Evolutionary conservation across 2,113 vertebrate species (phyloP).

Genomic region (Verasper variegatus): DNA sequence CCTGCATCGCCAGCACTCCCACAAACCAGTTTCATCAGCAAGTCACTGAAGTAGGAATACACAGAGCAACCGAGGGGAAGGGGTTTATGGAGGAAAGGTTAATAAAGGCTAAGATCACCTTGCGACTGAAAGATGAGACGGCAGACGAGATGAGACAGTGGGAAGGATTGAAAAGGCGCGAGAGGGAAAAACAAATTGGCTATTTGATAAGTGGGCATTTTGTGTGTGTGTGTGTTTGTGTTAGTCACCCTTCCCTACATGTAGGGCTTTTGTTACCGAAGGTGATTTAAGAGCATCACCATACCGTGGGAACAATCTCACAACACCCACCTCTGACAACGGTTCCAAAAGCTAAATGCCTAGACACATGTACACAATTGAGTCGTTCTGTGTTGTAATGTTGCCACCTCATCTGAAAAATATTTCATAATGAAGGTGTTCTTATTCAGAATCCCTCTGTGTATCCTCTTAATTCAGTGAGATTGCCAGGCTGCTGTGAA

Average conservation of each 20-base stretch:
- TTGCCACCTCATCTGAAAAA: no score
- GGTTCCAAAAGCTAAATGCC: no score
- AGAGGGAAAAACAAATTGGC: background rate
- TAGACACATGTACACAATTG: no score
- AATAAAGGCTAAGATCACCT: constrained; percentile 13
- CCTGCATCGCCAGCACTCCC: background rate
- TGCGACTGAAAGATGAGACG: constrained; percentile 27
- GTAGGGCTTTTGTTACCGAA: no score
- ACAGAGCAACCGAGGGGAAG: background rate
- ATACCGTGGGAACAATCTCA: no score
- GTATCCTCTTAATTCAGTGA: background rate
- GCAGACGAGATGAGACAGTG: constrained; percentile 22
- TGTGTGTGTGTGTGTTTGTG: background rate
- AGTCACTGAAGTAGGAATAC: constrained; percentile 18
- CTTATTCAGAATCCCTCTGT: background rate
- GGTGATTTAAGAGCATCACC: no score
- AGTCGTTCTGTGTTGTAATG: no score
- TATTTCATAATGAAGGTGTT: no score
- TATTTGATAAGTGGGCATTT: background rate
- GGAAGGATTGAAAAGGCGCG: background rate
- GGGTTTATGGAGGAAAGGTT: constrained; percentile 1
- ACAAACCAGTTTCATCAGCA: constrained; percentile 7
- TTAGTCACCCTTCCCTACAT: no score
- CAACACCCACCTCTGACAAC: no score
- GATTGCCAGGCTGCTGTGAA: constrained; percentile 1